These are phyloP conservation scores for Cotesia typhae DNA, from an alignment of 1,140 invertebrate species.

Conservation along the genomic window DNA sequence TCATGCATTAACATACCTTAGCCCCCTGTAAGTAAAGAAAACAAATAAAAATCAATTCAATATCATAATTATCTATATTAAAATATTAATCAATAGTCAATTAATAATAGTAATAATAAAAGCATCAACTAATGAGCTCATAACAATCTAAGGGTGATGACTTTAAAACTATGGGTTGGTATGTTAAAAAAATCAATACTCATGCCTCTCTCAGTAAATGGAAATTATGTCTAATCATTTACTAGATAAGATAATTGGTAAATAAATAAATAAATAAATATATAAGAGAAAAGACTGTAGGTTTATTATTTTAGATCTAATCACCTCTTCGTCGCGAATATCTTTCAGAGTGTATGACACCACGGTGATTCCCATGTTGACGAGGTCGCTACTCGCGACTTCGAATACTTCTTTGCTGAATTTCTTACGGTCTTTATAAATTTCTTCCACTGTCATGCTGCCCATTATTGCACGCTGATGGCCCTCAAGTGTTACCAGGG, in stretches of 20 bases:
- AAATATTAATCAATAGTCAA: neutral
- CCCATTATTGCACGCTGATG: slow-evolving; percentile 99
- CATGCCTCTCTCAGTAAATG: neutral
- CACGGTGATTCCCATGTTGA: slow-evolving; percentile 98
- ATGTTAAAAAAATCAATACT: slow-evolving; percentile 2
- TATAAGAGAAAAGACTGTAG: too few species aligned
- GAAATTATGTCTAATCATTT: neutral
- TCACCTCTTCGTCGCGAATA: slow-evolving; percentile 96
- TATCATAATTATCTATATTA: neutral
- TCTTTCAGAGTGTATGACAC: slow-evolving; percentile 98
- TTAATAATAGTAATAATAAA: neutral
- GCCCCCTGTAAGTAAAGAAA: slow-evolving; percentile 71
- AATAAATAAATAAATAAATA: too few species aligned
- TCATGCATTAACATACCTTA: slow-evolving; percentile 68
- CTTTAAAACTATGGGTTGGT: neutral
- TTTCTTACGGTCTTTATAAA: slow-evolving; percentile 98
- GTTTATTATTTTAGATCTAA: slow-evolving; percentile 37
- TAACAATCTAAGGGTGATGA: neutral
- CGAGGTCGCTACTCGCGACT: slow-evolving; percentile 92
- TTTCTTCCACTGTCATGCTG: slow-evolving; percentile 98
- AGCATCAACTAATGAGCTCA: slow-evolving; percentile 7
- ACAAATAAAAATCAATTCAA: slow-evolving; percentile 62
- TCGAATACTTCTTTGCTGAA: slow-evolving; percentile 98
- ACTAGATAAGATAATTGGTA: neutral
- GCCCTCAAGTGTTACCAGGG: slow-evolving; percentile 94